Percentiles rank a stretch among this genome's conserved stretches.
These are phyloP conservation scores for Petromus typicus DNA, from an alignment of 2,113 vertebrate species.

Conservation along the genomic window DNA sequence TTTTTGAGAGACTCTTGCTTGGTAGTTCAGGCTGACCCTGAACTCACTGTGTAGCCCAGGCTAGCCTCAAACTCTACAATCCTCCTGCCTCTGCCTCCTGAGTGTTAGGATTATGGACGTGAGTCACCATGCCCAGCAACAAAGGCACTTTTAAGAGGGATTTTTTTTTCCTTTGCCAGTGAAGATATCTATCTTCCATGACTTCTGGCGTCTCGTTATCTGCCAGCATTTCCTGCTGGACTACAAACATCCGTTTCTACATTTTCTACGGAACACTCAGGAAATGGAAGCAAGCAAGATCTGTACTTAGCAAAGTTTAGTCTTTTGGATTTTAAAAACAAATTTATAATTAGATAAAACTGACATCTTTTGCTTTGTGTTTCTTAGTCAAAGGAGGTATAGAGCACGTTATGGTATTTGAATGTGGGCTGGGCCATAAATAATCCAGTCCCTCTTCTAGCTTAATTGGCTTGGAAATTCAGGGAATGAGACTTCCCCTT, in stretches of 20 bases:
- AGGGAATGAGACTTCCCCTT: background rate
- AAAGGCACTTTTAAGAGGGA: constrained; percentile 43
- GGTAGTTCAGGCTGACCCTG: too few species aligned
- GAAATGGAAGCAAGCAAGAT: constrained; percentile 39
- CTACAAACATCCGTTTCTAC: background rate
- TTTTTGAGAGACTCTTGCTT: too few species aligned
- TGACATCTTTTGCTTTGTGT: background rate
- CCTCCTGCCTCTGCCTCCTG: too few species aligned
- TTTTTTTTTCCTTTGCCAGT: constrained; percentile 12
- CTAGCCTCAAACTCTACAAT: too few species aligned
- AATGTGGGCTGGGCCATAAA: background rate
- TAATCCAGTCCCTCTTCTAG: background rate
- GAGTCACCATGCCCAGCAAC: too few species aligned
- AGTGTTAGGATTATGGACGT: too few species aligned
- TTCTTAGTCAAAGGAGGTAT: background rate
- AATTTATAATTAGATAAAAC: constrained; percentile 13
- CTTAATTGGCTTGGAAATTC: constrained; percentile 50
- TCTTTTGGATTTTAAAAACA: constrained; percentile 22
- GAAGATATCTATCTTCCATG: background rate
- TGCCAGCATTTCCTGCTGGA: background rate
- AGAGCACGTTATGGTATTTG: constrained; percentile 29
- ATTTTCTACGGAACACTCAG: background rate
- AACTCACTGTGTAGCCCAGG: too few species aligned
- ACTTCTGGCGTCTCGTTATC: background rate
- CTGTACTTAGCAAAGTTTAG: constrained; percentile 1